phyloP scores from a whole-genome alignment of 1,140 invertebrate genomes.

The Colletes latitarsis region DNA sequence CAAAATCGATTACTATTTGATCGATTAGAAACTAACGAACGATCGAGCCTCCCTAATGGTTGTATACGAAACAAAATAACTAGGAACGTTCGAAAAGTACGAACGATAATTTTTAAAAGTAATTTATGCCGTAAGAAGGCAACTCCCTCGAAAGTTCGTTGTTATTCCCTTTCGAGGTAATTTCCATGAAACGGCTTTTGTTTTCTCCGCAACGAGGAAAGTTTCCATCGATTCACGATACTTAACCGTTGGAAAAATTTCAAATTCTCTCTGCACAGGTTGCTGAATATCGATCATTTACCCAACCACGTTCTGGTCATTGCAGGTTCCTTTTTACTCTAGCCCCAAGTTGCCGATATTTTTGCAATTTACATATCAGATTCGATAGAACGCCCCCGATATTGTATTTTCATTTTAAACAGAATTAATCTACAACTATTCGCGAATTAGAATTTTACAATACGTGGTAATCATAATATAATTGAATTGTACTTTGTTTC shows the following conservation, averaged over 20 bases:
- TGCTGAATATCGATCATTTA: slow-evolving; percentile 12
- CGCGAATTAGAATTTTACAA: too few relatives aligned
- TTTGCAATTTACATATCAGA: background rate
- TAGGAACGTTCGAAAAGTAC: too few relatives aligned
- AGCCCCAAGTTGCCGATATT: background rate
- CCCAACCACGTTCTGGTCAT: background rate
- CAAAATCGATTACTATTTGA: too few relatives aligned
- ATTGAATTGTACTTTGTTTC: too few relatives aligned
- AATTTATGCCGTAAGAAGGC: background rate
- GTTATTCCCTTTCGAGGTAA: background rate
- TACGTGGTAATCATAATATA: too few relatives aligned
- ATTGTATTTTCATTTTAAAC: background rate
- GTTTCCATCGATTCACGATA: background rate
- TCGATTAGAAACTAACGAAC: too few relatives aligned
- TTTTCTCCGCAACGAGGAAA: background rate
- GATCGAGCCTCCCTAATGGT: too few relatives aligned
- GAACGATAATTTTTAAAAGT: too few relatives aligned
- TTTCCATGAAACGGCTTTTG: slow-evolving; percentile 3
- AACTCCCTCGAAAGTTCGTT: background rate
- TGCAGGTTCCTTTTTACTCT: background rate
- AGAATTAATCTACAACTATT: background rate
- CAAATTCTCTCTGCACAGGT: background rate
- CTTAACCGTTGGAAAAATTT: slow-evolving; percentile 2
- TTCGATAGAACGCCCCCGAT: background rate
- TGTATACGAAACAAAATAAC: too few relatives aligned